Percentiles rank a stretch among this genome's conserved stretches.
These are phyloP conservation scores for Noturus placidus DNA, from an alignment of 2,113 vertebrate genomes.

Conservation along the genomic window DNA sequence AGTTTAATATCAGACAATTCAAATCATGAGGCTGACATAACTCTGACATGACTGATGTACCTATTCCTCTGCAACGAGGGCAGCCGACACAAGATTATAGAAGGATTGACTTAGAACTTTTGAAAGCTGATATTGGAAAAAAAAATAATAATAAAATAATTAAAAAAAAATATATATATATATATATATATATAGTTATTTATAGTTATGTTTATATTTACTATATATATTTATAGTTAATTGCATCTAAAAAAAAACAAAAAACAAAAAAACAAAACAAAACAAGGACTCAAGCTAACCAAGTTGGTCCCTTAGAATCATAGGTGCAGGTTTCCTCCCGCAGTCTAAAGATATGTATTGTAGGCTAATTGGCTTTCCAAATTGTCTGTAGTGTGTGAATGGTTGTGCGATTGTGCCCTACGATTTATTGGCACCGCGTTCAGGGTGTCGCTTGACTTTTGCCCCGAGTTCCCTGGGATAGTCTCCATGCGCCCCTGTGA, in stretches of 20 bases:
- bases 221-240: not conserved
- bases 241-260: not conserved
- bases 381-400: too few relatives aligned
- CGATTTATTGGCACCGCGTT: too few relatives aligned
- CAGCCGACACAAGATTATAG: not conserved
- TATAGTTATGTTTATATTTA: too few relatives aligned
- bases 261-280: not conserved
- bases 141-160: too few relatives aligned
- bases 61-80: not conserved
- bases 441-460: too few relatives aligned
- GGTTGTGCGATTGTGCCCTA: too few relatives aligned
- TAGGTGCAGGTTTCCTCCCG: not conserved
- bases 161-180: too few relatives aligned
- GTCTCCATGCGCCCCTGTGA: too few relatives aligned
- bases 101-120: not conserved
- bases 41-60: not conserved
- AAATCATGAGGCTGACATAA: not conserved
- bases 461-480: too few relatives aligned
- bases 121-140: not conserved
- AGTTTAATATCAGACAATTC: not conserved
- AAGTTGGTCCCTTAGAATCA: not conserved
- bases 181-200: too few relatives aligned
- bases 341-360: too few relatives aligned
- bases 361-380: too few relatives aligned
- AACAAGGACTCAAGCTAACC: not conserved